phyloP scores from a whole-genome alignment of 2,113 vertebrate genomes.

The mouse (Mus musculus) region GRCm39 chr1:31165001-31165500 shows the following conservation, averaged over 20 bases:
- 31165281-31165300: neutral
- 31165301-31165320: neutral
- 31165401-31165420: neutral
- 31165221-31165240: neutral
- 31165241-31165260: neutral
- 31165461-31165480: neutral
- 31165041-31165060: neutral
- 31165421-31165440: neutral
- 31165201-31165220: neutral
- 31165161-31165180: neutral
- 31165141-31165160: conserved; percentile 7
- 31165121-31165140: neutral
- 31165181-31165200: conserved; percentile 4
- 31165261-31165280: neutral
- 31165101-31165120: neutral
- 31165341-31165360: neutral
- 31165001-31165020: conserved; percentile 21
- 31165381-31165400: neutral
- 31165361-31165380: neutral
- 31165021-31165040: neutral
- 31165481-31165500: neutral
- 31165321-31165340: neutral
- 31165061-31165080: neutral
- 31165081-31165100: conserved; percentile 38
- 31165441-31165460: neutral